Base-by-base conservation (phyloP, 1,140 invertebrate genomes). In the Drosophila tani region DNA sequence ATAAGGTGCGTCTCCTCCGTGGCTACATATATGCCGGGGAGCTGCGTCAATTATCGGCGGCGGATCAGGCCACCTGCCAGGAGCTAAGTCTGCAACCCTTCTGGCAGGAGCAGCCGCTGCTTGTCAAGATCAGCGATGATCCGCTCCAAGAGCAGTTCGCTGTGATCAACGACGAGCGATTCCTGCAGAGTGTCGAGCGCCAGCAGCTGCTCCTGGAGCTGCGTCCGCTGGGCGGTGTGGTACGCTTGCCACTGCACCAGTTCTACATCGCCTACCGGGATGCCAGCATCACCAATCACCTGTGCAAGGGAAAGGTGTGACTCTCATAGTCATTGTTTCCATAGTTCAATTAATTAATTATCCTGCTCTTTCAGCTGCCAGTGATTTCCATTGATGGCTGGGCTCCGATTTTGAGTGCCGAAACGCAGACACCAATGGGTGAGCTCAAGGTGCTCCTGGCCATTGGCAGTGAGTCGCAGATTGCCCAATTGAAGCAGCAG, bases 321-420 rank as follows among this genome's bases (percentile, higher is more conserved):
- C 14, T 35, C 12, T 35, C 29, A 19, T 4, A 29, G 27, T 29
- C 7, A 14, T 14, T 8, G 9, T 17, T 3, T 8, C 0, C 24
- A 15, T 19, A 24, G 3, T 21, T 57, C 5, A 21, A 5, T 3
- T 21, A 38, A 38, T 57, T 1, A n/a, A 8, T 46, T 46, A 14
- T 21, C 15, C 4, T 24, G 0, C 35, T 11, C 12, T 56, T 86
- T 0, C 68, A 95, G 94, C 91, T 95, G 70, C 95, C 95, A 29
- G 93, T 95, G 17, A 94, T 95, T 56, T 94, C 94, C 43, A 94
- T 95, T 11, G 95, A 95, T 82, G 94, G 93, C 60, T 95, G 94
- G 94, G 93, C 94, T 38, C 91, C 93, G 7, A 93, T 95, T 62
- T 67, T 91, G 3, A 91, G 94, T 67, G 84, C 93, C n/a, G 74